phyloP scores from a whole-genome alignment of 2,888 invertebrate species.

The Lysandra bellargus region DNA sequence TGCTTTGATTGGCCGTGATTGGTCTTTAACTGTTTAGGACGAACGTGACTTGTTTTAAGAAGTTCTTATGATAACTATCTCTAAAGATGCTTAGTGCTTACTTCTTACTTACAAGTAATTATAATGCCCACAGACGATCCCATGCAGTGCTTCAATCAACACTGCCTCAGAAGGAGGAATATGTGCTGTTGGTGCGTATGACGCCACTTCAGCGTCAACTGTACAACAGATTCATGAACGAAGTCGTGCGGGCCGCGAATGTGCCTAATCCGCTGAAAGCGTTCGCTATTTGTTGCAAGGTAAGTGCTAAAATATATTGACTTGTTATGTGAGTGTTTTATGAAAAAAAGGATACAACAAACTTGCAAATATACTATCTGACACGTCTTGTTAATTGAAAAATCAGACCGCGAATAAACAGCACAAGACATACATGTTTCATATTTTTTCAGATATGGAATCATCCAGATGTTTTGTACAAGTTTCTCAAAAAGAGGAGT shows the following conservation, averaged over 20 bases:
- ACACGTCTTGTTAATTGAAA: too few species aligned
- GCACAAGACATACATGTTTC: not conserved
- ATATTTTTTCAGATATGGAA: constrained; percentile 88
- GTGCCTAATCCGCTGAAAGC: constrained; percentile 98
- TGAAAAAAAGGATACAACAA: too few species aligned
- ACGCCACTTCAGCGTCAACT: constrained; percentile 93
- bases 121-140: constrained; percentile 28
- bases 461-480: constrained; percentile 94
- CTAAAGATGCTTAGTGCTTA: too few species aligned
- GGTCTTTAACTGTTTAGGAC: not conserved
- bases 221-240: constrained; percentile 96
- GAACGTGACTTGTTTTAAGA: not conserved
- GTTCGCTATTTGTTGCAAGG: constrained; percentile 98
- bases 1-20: not conserved
- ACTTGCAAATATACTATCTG: too few species aligned
- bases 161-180: constrained; percentile 96
- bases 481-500: constrained; percentile 90
- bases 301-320: constrained; percentile 49
- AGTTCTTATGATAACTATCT: not conserved
- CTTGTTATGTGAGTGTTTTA: too few species aligned
- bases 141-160: constrained; percentile 96
- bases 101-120: not conserved
- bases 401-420: too few species aligned
- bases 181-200: constrained; percentile 94
- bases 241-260: constrained; percentile 90